Conservation (phyloP, 1,140 invertebrate genomes). For the Chionoecetes opilio region DNA sequence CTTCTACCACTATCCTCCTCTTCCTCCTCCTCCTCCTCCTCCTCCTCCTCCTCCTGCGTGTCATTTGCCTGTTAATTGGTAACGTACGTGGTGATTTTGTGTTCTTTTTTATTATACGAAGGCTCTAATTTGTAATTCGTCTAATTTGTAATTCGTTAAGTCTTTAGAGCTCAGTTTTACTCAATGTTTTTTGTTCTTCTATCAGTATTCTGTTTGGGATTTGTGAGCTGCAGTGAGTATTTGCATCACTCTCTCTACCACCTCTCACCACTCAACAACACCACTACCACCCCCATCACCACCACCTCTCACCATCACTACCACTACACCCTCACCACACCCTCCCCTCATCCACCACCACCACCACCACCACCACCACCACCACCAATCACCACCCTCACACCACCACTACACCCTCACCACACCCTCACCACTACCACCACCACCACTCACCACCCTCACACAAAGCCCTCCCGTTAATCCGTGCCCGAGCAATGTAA, state of each 20-base stretch:
- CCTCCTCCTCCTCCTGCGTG: not conserved
- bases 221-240: not conserved
- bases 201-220: not conserved
- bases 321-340: constrained; percentile 5
- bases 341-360: not conserved
- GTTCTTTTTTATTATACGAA: not conserved
- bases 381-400: constrained; percentile 51
- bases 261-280: not conserved
- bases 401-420: constrained; percentile 42
- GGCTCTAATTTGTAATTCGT: not conserved
- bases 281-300: constrained; percentile 31
- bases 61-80: not conserved
- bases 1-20: not conserved
- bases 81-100: not conserved
- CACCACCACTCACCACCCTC: not conserved
- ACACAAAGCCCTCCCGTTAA: not conserved
- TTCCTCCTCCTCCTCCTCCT: not conserved
- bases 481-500: not conserved
- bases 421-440: not conserved
- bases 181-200: not conserved
- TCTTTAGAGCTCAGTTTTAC: not conserved
- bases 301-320: constrained; percentile 58
- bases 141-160: not conserved
- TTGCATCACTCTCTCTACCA: constrained; percentile 37
- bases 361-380: not conserved